phyloP scores from a whole-genome alignment of 1,140 invertebrate genomes.

The Drosophila insularis region DNA sequence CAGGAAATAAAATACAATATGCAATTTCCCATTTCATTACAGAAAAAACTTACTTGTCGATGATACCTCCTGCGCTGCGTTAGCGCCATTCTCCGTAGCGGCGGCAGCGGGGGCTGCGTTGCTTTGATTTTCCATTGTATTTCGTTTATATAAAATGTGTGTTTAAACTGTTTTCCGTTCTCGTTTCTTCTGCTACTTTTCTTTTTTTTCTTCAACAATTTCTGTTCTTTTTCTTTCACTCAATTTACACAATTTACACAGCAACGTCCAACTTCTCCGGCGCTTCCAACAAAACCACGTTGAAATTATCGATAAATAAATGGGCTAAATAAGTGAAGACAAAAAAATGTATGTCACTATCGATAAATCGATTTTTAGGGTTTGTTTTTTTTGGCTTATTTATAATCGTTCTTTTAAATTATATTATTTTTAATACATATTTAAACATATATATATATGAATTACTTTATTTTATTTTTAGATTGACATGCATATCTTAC shows the following conservation, averaged over 20 bases:
- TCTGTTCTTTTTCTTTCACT: conserved; percentile 50
- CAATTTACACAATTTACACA: conserved; percentile 71
- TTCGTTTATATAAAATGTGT: conserved; percentile 68
- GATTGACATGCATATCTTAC: no score
- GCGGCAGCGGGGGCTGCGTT: conserved; percentile 73
- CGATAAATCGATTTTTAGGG: no score
- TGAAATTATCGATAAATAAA: conserved; percentile 10
- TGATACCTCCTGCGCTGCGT: conserved; percentile 78
- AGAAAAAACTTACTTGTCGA: conserved; percentile 79
- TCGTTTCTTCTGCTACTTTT: neutral
- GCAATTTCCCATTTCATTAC: conserved; percentile 30
- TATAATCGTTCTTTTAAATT: no score
- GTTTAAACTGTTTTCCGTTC: conserved; percentile 54
- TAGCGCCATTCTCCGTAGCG: conserved; percentile 66
- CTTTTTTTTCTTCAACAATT: conserved; percentile 59
- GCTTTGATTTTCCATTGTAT: conserved; percentile 80
- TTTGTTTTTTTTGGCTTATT: no score
- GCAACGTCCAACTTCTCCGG: conserved; percentile 74
- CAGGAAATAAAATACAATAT: conserved; percentile 14
- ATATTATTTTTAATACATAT: no score
- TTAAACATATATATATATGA: no score
- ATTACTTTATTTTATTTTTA: no score
- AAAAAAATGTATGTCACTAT: no score
- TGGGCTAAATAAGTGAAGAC: no score
- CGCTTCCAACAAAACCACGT: conserved; percentile 79